These are phyloP conservation scores for Scyliorhinus canicula DNA, from an alignment of 2,797 vertebrate genomes.

Conservation along the genomic window DNA sequence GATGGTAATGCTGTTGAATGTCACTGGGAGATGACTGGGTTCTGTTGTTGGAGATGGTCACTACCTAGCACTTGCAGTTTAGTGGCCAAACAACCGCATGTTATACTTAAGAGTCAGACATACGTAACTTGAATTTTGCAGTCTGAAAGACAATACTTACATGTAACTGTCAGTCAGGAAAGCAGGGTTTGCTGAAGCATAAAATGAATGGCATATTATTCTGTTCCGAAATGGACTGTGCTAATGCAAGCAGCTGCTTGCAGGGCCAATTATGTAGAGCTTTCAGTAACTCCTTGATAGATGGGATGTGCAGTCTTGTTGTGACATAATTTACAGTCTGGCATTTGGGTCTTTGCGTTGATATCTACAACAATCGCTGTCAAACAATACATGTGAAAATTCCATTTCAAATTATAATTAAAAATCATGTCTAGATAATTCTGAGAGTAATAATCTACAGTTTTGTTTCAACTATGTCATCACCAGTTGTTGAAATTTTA, in stretches of 20 bases:
- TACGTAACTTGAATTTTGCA: background rate
- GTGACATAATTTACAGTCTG: conserved; percentile 19
- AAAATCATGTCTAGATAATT: conserved; percentile 26
- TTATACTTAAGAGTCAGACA: no score
- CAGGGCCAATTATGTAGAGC: conserved; percentile 47
- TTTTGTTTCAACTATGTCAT: background rate
- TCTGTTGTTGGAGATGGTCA: background rate
- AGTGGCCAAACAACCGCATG: background rate
- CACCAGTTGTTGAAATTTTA: background rate
- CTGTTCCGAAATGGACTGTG: conserved; percentile 45
- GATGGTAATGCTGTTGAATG: conserved; percentile 2
- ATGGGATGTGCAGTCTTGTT: conserved; percentile 33
- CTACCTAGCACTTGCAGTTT: background rate
- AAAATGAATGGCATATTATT: conserved; percentile 44
- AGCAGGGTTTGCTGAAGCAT: conserved; percentile 52
- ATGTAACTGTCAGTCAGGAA: conserved; percentile 52
- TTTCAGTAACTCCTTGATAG: conserved; percentile 44
- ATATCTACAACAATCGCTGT: background rate
- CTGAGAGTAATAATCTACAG: background rate
- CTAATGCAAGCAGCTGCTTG: conserved; percentile 42
- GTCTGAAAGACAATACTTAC: conserved; percentile 51
- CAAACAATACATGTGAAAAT: background rate
- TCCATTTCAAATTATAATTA: conserved; percentile 27
- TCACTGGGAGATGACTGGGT: background rate
- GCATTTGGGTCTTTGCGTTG: background rate